These are phyloP conservation scores for Lasioglossum calceatum DNA, from an alignment of 2,888 invertebrate genomes.

Conservation along the genomic window DNA sequence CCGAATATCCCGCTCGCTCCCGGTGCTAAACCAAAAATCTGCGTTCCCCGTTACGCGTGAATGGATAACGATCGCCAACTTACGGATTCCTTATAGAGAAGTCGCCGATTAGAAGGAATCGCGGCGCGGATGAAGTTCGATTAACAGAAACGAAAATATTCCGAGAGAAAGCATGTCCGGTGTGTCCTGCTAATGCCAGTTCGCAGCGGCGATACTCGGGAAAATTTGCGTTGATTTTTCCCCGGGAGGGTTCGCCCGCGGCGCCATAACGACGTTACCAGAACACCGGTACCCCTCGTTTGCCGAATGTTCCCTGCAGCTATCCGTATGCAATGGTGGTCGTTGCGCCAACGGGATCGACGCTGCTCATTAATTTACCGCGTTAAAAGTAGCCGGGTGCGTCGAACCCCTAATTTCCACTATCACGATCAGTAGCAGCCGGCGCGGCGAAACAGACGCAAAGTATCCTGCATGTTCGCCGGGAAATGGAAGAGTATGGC, in stretches of 20 bases:
- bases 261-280: slow-evolving; percentile 59
- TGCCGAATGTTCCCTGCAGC: slow-evolving; percentile 42
- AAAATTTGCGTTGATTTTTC: slow-evolving; percentile 48
- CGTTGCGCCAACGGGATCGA: slow-evolving; percentile 50
- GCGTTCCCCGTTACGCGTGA: neutral
- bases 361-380: slow-evolving; percentile 67
- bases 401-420: slow-evolving; percentile 67
- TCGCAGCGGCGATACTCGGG: slow-evolving; percentile 9
- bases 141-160: neutral
- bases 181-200: neutral
- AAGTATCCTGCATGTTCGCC: neutral
- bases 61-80: neutral
- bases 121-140: neutral
- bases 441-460: neutral
- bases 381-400: slow-evolving; percentile 58
- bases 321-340: slow-evolving; percentile 58
- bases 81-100: neutral
- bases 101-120: neutral
- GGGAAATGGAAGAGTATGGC: neutral
- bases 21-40: neutral
- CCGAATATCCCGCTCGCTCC: neutral
- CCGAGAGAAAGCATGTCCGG: neutral
- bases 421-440: slow-evolving; percentile 48
- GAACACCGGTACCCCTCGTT: slow-evolving; percentile 47
- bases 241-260: slow-evolving; percentile 52